Evolutionary conservation across 2,113 vertebrate genomes (phyloP).

Genomic region (Climacteris rufus): DNA sequence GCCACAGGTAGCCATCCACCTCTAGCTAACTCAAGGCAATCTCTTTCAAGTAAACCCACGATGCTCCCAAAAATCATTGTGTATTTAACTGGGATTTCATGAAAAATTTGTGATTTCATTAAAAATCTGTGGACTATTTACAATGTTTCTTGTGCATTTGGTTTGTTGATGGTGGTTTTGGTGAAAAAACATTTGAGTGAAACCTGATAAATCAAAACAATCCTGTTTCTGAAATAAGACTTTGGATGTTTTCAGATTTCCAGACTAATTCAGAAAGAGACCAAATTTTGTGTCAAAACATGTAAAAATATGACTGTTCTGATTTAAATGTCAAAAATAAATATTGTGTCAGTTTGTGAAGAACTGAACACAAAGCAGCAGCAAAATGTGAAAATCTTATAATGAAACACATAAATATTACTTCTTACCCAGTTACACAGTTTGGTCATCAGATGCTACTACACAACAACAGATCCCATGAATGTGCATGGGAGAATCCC

Average conservation of each 20-base stretch:
- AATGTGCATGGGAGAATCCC: not conserved
- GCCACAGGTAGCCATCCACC: not conserved
- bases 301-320: conserved; percentile 4
- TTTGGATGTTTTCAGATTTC: not conserved
- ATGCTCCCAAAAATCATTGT: not conserved
- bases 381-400: not conserved
- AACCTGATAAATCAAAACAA: conserved; percentile 14
- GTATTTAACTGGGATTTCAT: not conserved
- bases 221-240: not conserved
- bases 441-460: not conserved
- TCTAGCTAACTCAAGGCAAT: not conserved
- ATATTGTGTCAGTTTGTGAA: conserved; percentile 33
- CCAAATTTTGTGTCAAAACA: conserved; percentile 30
- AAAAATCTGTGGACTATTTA: not conserved
- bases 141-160: not conserved
- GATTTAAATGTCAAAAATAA: conserved; percentile 27
- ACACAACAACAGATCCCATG: not conserved
- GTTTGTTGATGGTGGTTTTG: not conserved
- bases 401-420: not conserved
- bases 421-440: not conserved
- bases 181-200: not conserved
- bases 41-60: not conserved
- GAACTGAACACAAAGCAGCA: not conserved
- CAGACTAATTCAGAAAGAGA: conserved; percentile 13
- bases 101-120: not conserved